Conservation (phyloP, 2,888 invertebrate species). For the Tenthredo mesomela region DNA sequence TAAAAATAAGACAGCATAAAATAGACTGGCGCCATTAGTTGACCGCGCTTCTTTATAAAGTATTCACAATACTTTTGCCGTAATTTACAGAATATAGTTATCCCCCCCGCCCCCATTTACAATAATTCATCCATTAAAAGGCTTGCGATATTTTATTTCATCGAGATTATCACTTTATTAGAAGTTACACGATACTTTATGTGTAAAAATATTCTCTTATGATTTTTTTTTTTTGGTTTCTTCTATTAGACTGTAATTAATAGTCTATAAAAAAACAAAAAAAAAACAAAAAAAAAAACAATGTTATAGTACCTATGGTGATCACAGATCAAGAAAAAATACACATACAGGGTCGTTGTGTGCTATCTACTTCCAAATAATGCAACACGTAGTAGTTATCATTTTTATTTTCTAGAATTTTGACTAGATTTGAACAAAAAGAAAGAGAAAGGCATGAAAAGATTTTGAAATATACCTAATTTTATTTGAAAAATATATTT, state of each 20-base stretch:
- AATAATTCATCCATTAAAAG: neutral
- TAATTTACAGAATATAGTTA: neutral
- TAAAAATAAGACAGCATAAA: neutral
- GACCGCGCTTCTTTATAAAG: neutral
- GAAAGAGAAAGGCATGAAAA: neutral
- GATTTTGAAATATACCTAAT: neutral
- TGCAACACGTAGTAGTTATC: neutral
- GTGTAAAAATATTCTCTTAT: slow-evolving; percentile 15
- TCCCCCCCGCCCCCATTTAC: neutral
- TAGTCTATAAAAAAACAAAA: slow-evolving; percentile 49
- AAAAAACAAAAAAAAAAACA: neutral
- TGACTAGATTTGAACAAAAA: slow-evolving; percentile 1
- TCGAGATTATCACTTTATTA: neutral
- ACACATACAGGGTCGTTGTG: slow-evolving; percentile 36
- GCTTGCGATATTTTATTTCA: slow-evolving; percentile 11
- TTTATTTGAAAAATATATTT: neutral
- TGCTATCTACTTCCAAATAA: slow-evolving; percentile 8
- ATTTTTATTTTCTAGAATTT: neutral
- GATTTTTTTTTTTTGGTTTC: neutral
- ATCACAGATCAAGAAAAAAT: slow-evolving; percentile 48
- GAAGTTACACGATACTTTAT: neutral
- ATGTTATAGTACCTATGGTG: neutral
- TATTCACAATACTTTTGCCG: slow-evolving; percentile 23
- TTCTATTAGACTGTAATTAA: slow-evolving; percentile 5
- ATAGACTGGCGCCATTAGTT: neutral